Conservation (phyloP, 2,797 vertebrate genomes). For the Cheirogaleus major region DNA sequence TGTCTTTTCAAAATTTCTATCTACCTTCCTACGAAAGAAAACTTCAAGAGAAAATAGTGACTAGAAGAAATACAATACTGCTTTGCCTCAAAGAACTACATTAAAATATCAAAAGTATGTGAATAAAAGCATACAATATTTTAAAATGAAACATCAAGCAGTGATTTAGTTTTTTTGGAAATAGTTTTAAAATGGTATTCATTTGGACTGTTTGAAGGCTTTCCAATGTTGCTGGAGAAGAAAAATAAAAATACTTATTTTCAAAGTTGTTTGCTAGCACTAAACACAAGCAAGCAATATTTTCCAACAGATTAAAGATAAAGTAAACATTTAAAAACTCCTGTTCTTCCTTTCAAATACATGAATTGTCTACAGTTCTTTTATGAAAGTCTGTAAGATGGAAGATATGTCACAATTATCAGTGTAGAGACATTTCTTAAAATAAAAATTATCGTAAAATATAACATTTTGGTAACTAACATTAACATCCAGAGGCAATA, state of each 20-base stretch:
- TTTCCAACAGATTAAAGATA: slow-evolving; percentile 70
- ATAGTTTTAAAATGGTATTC: slow-evolving; percentile 59
- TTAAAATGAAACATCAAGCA: slow-evolving; percentile 70
- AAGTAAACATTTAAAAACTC: slow-evolving; percentile 66
- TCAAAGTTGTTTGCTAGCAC: slow-evolving; percentile 60
- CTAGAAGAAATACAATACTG: slow-evolving; percentile 53
- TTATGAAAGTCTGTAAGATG: slow-evolving; percentile 55
- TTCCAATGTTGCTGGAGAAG: slow-evolving; percentile 54
- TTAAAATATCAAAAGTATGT: slow-evolving; percentile 64
- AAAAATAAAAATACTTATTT: slow-evolving; percentile 66
- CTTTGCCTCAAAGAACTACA: slow-evolving; percentile 36
- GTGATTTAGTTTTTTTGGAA: slow-evolving; percentile 51
- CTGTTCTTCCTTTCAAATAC: slow-evolving; percentile 62
- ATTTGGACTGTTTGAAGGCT: slow-evolving; percentile 58
- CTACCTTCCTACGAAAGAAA: slow-evolving; percentile 25
- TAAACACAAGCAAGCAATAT: slow-evolving; percentile 66
- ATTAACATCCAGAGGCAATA: slow-evolving; percentile 80
- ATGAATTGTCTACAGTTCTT: slow-evolving; percentile 49
- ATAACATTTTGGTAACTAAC: slow-evolving; percentile 77
- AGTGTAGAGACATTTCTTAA: slow-evolving; percentile 69
- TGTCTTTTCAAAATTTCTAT: slow-evolving; percentile 37
- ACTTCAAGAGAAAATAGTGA: slow-evolving; percentile 59
- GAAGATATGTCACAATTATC: slow-evolving; percentile 51
- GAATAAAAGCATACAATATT: slow-evolving; percentile 55
- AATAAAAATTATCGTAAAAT: slow-evolving; percentile 75